These are phyloP conservation scores for Watsonalla binaria DNA, from an alignment of 2,888 invertebrate species.

Conservation along the genomic window DNA sequence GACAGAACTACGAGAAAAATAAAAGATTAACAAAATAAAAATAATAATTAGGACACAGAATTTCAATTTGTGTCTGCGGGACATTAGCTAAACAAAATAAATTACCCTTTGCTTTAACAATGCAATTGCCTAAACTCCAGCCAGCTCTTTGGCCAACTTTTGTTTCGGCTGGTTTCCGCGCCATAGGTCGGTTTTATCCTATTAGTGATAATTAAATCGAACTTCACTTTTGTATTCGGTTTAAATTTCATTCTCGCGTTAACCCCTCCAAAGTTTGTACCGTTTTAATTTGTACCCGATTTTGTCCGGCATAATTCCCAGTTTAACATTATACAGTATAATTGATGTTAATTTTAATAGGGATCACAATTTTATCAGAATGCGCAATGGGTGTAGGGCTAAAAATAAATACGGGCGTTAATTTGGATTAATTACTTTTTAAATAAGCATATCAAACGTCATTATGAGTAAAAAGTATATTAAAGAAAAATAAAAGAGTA, in stretches of 20 bases:
- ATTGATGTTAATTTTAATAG: conserved; percentile 1
- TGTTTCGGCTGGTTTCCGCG: conserved; percentile 41
- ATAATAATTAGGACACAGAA: conserved; percentile 5
- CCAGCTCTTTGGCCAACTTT: conserved; percentile 44
- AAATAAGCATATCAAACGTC: too few species aligned
- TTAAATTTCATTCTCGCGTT: conserved; percentile 45
- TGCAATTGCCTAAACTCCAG: conserved; percentile 26
- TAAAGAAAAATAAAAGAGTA: too few species aligned
- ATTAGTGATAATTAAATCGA: conserved; percentile 66
- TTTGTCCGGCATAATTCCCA: conserved; percentile 29
- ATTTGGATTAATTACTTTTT: too few species aligned
- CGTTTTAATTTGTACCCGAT: conserved; percentile 21
- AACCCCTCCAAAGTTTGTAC: conserved; percentile 28
- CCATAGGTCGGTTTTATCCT: conserved; percentile 54
- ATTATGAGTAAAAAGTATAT: too few species aligned
- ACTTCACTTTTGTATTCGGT: conserved; percentile 44
- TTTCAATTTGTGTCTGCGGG: too few species aligned
- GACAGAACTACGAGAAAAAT: too few species aligned
- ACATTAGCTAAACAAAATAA: conserved; percentile 16
- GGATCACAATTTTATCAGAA: not conserved
- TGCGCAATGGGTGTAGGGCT: not conserved
- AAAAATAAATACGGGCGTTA: too few species aligned
- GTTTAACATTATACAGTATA: conserved; percentile 11
- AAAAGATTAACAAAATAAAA: too few species aligned
- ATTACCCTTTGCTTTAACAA: conserved; percentile 20